A percentile compares a stretch with the other conserved stretches of the same genome.
These are phyloP conservation scores for Lasioglossum pauxillum DNA, from an alignment of 2,888 invertebrate genomes.

Conservation along the genomic window DNA sequence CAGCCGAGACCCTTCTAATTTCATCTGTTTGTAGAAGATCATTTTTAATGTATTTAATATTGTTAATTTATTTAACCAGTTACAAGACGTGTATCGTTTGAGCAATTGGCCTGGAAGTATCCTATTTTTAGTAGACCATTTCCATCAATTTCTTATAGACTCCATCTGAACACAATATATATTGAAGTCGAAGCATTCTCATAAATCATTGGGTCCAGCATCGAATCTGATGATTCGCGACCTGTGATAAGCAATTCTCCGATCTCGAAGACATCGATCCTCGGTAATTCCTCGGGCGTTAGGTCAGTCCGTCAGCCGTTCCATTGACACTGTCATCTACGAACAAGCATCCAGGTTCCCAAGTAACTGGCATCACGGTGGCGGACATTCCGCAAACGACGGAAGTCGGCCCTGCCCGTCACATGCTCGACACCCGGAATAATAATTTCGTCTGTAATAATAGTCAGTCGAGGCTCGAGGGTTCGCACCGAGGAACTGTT, in stretches of 20 bases:
- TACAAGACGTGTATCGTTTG: too few species aligned
- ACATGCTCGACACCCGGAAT: conserved; percentile 57
- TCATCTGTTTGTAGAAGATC: too few species aligned
- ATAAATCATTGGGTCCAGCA: neutral
- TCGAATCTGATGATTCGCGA: neutral
- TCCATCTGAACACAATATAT: too few species aligned
- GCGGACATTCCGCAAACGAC: conserved; percentile 27
- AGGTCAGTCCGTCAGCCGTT: conserved; percentile 11
- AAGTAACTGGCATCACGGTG: conserved; percentile 21
- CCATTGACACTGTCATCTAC: conserved; percentile 10
- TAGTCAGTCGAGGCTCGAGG: neutral
- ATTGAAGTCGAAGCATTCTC: neutral
- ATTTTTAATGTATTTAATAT: too few species aligned
- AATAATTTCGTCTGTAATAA: conserved; percentile 51
- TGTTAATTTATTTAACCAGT: too few species aligned
- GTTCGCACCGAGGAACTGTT: neutral
- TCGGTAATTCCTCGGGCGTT: conserved; percentile 17
- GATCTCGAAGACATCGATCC: conserved; percentile 6
- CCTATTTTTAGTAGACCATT: neutral
- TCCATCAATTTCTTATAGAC: too few species aligned
- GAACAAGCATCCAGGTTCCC: conserved; percentile 11
- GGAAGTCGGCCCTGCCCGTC: conserved; percentile 27
- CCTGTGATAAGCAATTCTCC: conserved; percentile 11
- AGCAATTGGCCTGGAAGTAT: neutral
- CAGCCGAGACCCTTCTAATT: too few species aligned